Conservation (phyloP, 2,888 invertebrate genomes). For the Disparrhopalites patrizii region DNA sequence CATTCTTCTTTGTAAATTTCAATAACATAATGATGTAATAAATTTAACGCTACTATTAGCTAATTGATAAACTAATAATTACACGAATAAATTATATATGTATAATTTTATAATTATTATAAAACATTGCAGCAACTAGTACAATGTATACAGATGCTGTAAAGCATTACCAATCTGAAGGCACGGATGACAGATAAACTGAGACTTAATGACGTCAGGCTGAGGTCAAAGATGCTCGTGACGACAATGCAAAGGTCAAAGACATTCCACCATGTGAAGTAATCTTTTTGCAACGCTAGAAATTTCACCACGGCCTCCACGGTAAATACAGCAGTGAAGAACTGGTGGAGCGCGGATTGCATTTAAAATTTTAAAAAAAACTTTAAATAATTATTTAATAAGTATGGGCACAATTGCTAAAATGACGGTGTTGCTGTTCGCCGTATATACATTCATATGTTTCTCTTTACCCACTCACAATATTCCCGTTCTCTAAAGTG, state of each 20-base stretch:
- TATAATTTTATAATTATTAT: no score
- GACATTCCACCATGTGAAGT: constrained; percentile 92
- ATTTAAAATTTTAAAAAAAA: no score
- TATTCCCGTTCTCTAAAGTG: background rate
- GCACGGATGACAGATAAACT: constrained; percentile 67
- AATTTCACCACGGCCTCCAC: constrained; percentile 90
- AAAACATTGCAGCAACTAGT: no score
- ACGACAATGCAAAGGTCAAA: constrained; percentile 92
- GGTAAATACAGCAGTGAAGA: constrained; percentile 92
- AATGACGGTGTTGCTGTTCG: background rate
- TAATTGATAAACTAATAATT: no score
- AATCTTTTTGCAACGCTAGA: constrained; percentile 86
- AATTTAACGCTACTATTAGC: no score
- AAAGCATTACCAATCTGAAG: constrained; percentile 71
- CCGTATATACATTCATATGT: background rate
- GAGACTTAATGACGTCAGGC: background rate
- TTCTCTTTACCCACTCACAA: background rate
- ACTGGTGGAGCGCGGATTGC: constrained; percentile 61
- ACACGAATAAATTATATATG: no score
- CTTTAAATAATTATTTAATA: background rate
- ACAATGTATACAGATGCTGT: no score
- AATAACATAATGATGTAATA: no score
- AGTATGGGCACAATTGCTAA: background rate
- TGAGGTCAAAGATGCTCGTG: constrained; percentile 80
- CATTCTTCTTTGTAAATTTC: no score